Percentiles rank a stretch among this genome's conserved stretches.
phyloP scores from a whole-genome alignment of 2,888 invertebrate species.

The Mesochorus sp. region DNA sequence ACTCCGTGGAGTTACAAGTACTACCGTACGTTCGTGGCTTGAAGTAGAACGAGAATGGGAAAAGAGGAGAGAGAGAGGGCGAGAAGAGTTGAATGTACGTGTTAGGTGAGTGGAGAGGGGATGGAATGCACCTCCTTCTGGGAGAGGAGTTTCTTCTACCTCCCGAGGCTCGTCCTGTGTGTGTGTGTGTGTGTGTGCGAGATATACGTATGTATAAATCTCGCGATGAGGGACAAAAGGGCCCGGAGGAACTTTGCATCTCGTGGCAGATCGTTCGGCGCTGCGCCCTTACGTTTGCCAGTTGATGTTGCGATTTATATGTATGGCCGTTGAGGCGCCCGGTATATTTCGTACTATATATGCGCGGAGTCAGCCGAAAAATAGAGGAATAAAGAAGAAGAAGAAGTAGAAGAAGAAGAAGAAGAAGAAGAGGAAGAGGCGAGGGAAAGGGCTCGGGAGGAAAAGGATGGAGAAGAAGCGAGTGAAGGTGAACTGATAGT shows the following conservation, averaged over 20 bases:
- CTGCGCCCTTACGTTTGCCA: constrained; percentile 17
- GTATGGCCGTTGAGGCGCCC: constrained; percentile 16
- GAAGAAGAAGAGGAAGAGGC: constrained; percentile 5
- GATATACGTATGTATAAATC: background rate
- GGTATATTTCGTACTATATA: constrained; percentile 34
- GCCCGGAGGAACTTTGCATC: background rate
- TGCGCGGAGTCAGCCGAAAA: constrained; percentile 31
- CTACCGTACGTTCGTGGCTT: constrained; percentile 24
- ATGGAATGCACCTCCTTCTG: constrained; percentile 61
- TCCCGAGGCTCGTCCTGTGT: constrained; percentile 12
- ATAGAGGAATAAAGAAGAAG: constrained; percentile 25
- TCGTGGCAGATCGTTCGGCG: background rate
- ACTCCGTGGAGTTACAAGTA: constrained; percentile 12
- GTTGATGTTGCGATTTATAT: background rate
- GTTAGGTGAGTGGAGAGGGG: constrained; percentile 45
- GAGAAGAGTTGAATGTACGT: constrained; percentile 56
- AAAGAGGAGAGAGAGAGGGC: constrained; percentile 32
- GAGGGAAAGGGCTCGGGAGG: background rate
- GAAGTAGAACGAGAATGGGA: constrained; percentile 57
- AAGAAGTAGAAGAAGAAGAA: background rate
- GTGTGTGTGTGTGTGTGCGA: background rate
- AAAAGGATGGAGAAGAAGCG: constrained; percentile 18
- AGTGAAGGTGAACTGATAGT: constrained; percentile 59
- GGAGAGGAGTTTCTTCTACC: constrained; percentile 51
- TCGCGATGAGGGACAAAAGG: background rate